Conservation (phyloP, 2,113 vertebrate species). For the Neodon shergylaensis region DNA sequence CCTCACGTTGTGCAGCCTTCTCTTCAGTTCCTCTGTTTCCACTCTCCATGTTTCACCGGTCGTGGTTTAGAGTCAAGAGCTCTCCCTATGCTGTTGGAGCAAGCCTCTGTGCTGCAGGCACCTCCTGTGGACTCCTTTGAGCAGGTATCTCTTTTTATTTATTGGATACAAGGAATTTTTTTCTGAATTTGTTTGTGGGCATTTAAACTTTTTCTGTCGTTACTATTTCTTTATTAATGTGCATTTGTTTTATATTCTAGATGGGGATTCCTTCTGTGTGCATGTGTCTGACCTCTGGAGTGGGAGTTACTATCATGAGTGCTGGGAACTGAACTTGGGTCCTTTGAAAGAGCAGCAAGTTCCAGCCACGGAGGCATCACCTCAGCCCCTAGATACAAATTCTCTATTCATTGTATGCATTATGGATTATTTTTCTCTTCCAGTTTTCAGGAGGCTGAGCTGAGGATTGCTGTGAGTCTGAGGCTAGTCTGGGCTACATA, state of each 20-base stretch:
- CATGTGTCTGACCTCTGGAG: neutral
- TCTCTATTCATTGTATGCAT: no score
- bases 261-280: neutral
- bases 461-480: neutral
- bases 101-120: neutral
- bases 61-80: neutral
- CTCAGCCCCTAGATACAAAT: neutral
- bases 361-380: neutral
- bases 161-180: neutral
- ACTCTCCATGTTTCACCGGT: neutral
- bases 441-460: neutral
- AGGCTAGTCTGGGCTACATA: neutral
- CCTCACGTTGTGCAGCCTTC: neutral
- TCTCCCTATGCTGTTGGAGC: neutral
- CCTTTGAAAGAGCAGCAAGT: neutral
- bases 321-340: neutral
- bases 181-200: neutral
- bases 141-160: neutral
- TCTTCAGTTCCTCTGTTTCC: neutral
- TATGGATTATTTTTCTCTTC: neutral
- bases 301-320: neutral
- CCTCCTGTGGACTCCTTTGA: neutral
- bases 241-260: neutral
- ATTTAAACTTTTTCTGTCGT: neutral
- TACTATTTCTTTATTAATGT: neutral